Percentiles rank a stretch among this genome's conserved stretches.
Evolutionary conservation across 2,113 vertebrate genomes (phyloP).

Genomic region (Tragelaphus strepsiceros): DNA sequence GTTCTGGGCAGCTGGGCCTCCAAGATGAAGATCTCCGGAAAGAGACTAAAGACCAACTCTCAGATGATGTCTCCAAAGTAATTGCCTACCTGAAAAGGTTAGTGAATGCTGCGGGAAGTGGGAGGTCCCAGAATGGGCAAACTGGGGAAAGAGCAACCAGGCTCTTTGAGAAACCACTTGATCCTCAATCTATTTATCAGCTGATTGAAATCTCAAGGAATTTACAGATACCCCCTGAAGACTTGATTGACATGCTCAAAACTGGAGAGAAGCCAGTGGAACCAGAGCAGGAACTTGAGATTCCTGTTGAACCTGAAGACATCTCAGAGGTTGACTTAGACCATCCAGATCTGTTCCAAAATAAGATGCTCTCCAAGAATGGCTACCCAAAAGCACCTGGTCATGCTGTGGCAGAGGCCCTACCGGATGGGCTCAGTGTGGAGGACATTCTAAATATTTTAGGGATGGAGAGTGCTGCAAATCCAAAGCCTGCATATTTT

Average conservation of each 20-base stretch:
- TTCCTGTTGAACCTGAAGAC: constrained; percentile 78
- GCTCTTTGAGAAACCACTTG: constrained; percentile 80
- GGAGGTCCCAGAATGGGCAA: constrained; percentile 78
- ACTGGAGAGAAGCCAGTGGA: constrained; percentile 78
- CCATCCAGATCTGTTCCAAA: constrained; percentile 76
- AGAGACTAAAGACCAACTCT: constrained; percentile 79
- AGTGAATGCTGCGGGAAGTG: constrained; percentile 82
- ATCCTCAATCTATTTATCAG: constrained; percentile 88
- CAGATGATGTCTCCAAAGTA: constrained; percentile 87
- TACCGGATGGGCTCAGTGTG: constrained; percentile 84
- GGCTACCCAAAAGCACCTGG: constrained; percentile 79
- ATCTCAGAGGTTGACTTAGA: constrained; percentile 77
- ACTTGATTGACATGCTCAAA: constrained; percentile 90
- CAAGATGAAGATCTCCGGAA: constrained; percentile 78
- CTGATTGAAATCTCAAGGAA: constrained; percentile 91
- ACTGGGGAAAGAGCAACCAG: constrained; percentile 77
- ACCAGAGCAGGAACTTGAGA: constrained; percentile 75
- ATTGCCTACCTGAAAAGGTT: constrained; percentile 89
- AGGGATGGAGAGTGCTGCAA: constrained; percentile 80
- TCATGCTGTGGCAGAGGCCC: constrained; percentile 77
- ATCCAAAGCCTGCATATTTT: constrained; percentile 81
- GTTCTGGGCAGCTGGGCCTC: constrained; percentile 79
- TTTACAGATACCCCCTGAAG: constrained; percentile 92
- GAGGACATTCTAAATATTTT: constrained; percentile 91
- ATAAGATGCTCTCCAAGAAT: constrained; percentile 76